These are phyloP conservation scores for Heliconius nattereri DNA, from an alignment of 1,140 invertebrate species.

Conservation along the genomic window DNA sequence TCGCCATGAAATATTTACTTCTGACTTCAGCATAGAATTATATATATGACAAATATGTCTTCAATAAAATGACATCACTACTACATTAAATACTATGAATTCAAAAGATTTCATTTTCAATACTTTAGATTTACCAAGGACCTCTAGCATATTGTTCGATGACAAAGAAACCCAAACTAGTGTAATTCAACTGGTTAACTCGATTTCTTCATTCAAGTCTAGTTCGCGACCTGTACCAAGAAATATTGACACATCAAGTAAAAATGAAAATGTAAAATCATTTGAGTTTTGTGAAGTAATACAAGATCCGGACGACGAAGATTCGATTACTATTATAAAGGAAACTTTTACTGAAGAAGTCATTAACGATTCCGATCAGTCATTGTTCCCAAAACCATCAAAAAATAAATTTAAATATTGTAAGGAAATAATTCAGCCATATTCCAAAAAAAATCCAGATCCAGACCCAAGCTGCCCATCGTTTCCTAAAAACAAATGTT, in stretches of 20 bases:
- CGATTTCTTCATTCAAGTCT: constrained; percentile 32
- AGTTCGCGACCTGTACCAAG: constrained; percentile 29
- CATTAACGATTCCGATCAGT: constrained; percentile 24
- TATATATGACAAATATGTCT: constrained; percentile 13
- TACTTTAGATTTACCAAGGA: constrained; percentile 24
- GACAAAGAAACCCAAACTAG: constrained; percentile 57
- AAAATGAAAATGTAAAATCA: constrained; percentile 41
- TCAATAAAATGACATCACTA: constrained; percentile 5
- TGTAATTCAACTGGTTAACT: constrained; percentile 26
- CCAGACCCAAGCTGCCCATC: constrained; percentile 34
- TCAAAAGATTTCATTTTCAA: constrained; percentile 40
- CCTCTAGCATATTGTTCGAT: constrained; percentile 30
- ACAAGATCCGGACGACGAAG: constrained; percentile 46
- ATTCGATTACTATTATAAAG: constrained; percentile 40
- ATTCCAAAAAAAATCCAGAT: background rate
- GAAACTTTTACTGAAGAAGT: constrained; percentile 51
- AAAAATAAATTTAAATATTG: constrained; percentile 51
- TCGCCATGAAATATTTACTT: background rate
- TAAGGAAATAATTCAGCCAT: constrained; percentile 53
- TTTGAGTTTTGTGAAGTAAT: constrained; percentile 45
- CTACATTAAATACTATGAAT: constrained; percentile 49
- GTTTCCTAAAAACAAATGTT: constrained; percentile 5
- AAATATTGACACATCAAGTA: constrained; percentile 34
- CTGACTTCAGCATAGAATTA: background rate
- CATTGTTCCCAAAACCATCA: constrained; percentile 24